Evolutionary conservation across 1,140 invertebrate species (phyloP), one percentile per base, ranked within the genome.

Genomic region (Neodiprion virginianus): DNA sequence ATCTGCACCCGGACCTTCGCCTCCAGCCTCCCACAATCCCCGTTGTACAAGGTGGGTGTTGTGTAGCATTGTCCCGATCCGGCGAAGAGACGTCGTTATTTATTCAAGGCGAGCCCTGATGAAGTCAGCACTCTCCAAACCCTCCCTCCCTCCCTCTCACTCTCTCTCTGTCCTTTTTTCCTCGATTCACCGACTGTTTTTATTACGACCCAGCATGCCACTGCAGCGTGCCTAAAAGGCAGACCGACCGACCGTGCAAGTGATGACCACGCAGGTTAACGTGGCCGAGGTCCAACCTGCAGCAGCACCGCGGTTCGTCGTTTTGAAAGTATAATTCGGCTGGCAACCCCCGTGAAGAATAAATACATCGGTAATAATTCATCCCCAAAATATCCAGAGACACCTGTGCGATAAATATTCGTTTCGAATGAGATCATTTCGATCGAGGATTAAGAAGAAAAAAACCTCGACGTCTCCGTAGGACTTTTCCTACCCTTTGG

Each of bases 71-170:
- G 28, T 40, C 28, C 28, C 28, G 28, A 40, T 14, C 61, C 61
- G 61, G 7, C 12, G 12, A 21, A 65, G 61, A 21, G 61, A 14
- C 17, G 12, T 21, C 17, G 40, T 69, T 69, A 21, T 69, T 69
- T 69, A 69, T 69, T 69, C 67, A 69, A 69, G 67, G 10, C 67
- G 67, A 47, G 21, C 21, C 40, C 40, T 23, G 67, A 69, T 12
- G 5, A 69, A 69, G 67, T 69, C 67, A 69, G 67, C 67, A 69
- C 21, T 23, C 21, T 61, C 11, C 53, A 61, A 17, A 40, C 53
- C 5, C 11, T 17, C 4, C 8, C 28, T 40, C 28, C 2, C 28
- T 40, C 5, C 5, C 28, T 40, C 5, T 1, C 28, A 0, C 28
- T 40, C 28, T 40, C 28, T 40, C 28, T 40, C 5, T 17, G 53